These are phyloP conservation scores for Montipora efflorescens DNA, from an alignment of 64 coral and sea anemone species.

Conservation along the genomic window DNA sequence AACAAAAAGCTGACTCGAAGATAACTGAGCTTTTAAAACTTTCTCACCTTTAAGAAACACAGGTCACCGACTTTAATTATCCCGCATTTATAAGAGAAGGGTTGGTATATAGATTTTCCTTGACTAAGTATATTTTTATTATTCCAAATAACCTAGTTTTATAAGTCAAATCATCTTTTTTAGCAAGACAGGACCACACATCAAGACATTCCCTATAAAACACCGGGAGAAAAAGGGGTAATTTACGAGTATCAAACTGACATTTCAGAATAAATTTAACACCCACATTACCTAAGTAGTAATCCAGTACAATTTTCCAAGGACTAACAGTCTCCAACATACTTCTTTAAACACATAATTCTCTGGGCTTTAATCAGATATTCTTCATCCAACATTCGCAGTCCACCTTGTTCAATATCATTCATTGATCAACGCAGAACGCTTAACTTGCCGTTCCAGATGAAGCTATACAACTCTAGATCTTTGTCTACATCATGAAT, in stretches of 20 bases:
- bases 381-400: background rate
- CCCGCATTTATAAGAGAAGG: too few species aligned
- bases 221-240: conserved; percentile 4
- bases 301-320: conserved; percentile 35
- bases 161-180: background rate
- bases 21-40: background rate
- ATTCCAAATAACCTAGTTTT: background rate
- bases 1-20: conserved; percentile 7
- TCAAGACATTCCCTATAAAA: conserved; percentile 41
- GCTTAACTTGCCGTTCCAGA: conserved; percentile 6
- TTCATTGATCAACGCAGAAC: background rate
- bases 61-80: too few species aligned
- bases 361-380: background rate
- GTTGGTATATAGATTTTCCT: too few species aligned
- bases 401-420: background rate
- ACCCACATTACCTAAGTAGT: conserved; percentile 40
- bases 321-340: conserved; percentile 4
- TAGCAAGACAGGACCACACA: background rate
- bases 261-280: conserved; percentile 52
- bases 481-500: background rate
- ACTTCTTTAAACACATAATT: background rate
- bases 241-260: conserved; percentile 19
- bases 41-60: background rate
- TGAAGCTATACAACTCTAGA: background rate
- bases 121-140: too few species aligned